These are phyloP conservation scores for Macrochelys suwanniensis DNA, from an alignment of 2,797 vertebrate species.

Conservation along the genomic window DNA sequence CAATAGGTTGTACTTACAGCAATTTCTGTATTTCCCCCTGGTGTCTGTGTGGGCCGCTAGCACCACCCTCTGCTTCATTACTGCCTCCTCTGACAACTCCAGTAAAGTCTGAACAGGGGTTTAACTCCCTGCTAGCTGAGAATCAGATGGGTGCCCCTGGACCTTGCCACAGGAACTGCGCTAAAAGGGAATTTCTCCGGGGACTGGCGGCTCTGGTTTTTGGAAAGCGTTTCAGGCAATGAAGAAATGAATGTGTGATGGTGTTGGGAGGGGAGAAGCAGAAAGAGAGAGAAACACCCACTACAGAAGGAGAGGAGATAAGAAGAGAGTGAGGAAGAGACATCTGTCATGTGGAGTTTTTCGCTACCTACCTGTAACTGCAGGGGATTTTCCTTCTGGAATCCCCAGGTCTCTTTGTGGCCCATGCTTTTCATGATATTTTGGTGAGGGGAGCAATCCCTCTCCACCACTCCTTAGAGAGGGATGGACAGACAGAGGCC, in stretches of 20 bases:
- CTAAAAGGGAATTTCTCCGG: background rate
- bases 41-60: rapidly evolving
- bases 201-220: background rate
- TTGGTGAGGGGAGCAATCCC: background rate
- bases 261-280: background rate
- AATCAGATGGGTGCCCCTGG: background rate
- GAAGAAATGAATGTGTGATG: background rate
- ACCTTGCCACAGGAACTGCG: background rate
- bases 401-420: background rate
- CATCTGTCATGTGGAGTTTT: background rate
- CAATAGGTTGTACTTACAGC: background rate
- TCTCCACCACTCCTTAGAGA: background rate
- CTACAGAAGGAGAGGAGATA: background rate
- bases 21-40: background rate
- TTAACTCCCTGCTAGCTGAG: background rate
- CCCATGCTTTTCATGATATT: rapidly evolving
- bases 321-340: background rate
- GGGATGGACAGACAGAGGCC: rapidly evolving
- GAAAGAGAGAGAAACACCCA: background rate
- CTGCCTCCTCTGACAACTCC: background rate
- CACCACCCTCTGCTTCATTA: background rate
- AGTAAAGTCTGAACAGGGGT: background rate
- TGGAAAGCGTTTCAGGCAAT: background rate
- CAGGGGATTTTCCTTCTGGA: background rate
- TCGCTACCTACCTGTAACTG: rapidly evolving